Conservation (phyloP, 1,140 invertebrate genomes). For the Sipha flava region DNA sequence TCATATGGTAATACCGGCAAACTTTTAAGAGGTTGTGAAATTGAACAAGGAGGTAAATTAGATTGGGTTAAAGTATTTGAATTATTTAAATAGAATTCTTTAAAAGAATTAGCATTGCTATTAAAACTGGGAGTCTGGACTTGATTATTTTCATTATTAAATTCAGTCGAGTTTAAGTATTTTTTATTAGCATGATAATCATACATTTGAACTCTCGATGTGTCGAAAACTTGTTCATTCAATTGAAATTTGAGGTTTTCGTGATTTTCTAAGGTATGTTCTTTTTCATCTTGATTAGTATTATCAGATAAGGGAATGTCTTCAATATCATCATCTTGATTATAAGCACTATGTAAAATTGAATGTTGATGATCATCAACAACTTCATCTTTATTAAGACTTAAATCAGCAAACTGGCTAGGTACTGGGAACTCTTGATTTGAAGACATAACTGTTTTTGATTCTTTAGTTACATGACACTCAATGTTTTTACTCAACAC, state of each 20-base stretch:
- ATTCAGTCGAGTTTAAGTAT: neutral
- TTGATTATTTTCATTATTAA: constrained; percentile 1
- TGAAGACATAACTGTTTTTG: neutral
- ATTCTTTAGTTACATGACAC: constrained; percentile 11
- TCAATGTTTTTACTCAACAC: neutral
- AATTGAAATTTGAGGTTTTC: neutral
- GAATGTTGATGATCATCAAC: constrained; percentile 13
- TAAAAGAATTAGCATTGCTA: neutral
- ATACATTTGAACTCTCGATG: neutral
- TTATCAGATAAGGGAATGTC: neutral
- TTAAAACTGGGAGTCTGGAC: neutral
- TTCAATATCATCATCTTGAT: constrained; percentile 5
- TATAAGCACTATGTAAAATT: constrained; percentile 16
- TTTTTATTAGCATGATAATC: neutral
- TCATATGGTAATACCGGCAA: neutral
- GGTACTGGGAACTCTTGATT: constrained; percentile 17
- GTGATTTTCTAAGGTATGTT: neutral
- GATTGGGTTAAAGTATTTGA: neutral
- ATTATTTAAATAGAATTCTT: neutral
- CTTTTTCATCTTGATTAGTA: neutral
- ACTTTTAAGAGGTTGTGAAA: neutral
- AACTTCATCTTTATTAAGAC: neutral
- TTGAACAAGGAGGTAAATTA: neutral
- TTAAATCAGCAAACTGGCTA: constrained; percentile 28
- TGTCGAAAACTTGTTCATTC: neutral